Evolutionary conservation across 1,140 invertebrate species (phyloP).

Genomic region (Drosophila mayri): DNA sequence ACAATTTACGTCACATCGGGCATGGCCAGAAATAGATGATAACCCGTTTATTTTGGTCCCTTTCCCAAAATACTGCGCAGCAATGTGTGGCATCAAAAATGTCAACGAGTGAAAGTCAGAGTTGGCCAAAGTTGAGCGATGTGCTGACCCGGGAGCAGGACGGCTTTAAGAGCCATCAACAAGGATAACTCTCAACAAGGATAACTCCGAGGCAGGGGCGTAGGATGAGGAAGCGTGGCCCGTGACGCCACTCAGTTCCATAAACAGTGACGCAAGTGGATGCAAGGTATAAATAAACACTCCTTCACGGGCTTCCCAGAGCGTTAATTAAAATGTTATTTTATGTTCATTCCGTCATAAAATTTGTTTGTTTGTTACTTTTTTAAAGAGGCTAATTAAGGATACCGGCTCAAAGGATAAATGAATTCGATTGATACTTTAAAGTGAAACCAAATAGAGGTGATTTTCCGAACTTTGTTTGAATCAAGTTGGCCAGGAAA

Average conservation of each 20-base stretch:
- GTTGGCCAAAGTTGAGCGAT: constrained; percentile 26
- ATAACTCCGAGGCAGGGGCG: not conserved
- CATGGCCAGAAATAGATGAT: constrained; percentile 34
- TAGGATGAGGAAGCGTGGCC: not conserved
- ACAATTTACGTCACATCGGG: constrained; percentile 40
- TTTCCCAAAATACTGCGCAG: constrained; percentile 16
- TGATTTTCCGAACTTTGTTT: no score
- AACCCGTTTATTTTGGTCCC: constrained; percentile 42
- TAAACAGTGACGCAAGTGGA: constrained; percentile 13
- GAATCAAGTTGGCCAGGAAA: not conserved
- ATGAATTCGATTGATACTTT: not conserved
- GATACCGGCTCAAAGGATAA: not conserved
- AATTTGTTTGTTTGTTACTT: not conserved
- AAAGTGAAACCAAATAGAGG: no score
- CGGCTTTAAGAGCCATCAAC: constrained; percentile 22
- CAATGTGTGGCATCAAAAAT: constrained; percentile 38
- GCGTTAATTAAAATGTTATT: constrained; percentile 10
- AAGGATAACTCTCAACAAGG: constrained; percentile 28
- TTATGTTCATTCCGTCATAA: not conserved
- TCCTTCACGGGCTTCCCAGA: not conserved
- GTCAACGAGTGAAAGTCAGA: constrained; percentile 40
- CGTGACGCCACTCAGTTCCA: constrained; percentile 1
- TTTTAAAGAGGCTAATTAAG: not conserved
- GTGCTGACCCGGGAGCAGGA: constrained; percentile 4
- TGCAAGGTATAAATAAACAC: constrained; percentile 9